phyloP scores from a whole-genome alignment of 2,113 vertebrate genomes.

The Corythaixoides concolor region DNA sequence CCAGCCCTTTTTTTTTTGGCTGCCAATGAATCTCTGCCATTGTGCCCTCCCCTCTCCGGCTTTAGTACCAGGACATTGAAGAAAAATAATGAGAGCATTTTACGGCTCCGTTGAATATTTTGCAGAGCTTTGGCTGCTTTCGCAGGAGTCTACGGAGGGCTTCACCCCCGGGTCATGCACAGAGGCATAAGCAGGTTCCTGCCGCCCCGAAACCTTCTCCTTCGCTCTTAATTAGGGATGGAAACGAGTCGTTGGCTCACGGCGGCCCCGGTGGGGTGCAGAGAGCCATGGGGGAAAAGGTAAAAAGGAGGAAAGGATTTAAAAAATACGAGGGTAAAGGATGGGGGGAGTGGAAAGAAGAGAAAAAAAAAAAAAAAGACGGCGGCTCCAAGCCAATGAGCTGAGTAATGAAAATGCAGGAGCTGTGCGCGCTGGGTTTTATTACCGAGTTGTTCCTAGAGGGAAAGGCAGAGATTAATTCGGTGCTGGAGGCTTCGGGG shows the following conservation, averaged over 20 bases:
- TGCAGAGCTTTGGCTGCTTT: background rate
- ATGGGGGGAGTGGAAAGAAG: background rate
- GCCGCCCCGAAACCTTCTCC: background rate
- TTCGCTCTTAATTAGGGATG: background rate
- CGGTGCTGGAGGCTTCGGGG: background rate
- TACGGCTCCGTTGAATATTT: background rate
- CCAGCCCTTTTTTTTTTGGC: background rate
- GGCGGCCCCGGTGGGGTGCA: accelerated
- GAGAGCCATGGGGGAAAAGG: background rate
- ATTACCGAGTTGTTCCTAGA: constrained; percentile 54
- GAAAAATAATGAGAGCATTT: background rate
- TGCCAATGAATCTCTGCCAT: background rate
- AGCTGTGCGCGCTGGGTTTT: constrained; percentile 15
- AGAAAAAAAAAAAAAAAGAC: background rate
- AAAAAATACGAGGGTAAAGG: background rate
- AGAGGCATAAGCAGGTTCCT: background rate
- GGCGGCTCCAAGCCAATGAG: constrained; percentile 47
- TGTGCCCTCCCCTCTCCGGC: background rate
- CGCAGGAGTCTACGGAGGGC: background rate
- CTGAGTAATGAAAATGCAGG: constrained; percentile 67
- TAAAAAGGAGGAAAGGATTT: background rate
- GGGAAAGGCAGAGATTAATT: constrained; percentile 52
- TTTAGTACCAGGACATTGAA: background rate
- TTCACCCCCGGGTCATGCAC: background rate
- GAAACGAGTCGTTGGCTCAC: background rate